Conservation (phyloP, 2,797 vertebrate species). For the Oreortyx pictus region DNA sequence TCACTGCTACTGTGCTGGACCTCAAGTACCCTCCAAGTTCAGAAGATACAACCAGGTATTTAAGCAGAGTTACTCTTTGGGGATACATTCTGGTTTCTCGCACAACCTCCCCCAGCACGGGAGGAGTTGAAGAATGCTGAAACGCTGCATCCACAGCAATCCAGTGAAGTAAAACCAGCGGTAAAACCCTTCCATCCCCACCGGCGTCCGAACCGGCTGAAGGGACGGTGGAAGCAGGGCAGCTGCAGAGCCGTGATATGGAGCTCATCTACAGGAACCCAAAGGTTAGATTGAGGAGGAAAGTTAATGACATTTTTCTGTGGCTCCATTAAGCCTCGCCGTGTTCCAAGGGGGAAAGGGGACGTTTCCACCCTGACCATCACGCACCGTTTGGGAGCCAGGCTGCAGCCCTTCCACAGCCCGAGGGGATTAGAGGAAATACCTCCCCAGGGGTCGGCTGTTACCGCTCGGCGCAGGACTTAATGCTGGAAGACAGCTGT, state of each 20-base stretch:
- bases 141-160: neutral
- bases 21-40: neutral
- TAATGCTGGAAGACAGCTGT: neutral
- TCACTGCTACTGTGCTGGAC: neutral
- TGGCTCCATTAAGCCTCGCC: neutral
- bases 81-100: neutral
- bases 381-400: neutral
- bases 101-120: neutral
- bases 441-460: neutral
- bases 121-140: neutral
- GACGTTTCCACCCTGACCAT: neutral
- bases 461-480: neutral
- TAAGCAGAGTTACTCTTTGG: neutral
- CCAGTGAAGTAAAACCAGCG: neutral
- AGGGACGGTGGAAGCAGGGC: neutral
- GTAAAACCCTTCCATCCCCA: neutral
- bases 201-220: constrained; percentile 16
- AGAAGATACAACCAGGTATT: neutral
- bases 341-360: neutral
- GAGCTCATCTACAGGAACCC: neutral
- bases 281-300: constrained; percentile 16
- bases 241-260: neutral
- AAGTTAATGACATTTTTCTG: constrained; percentile 39
- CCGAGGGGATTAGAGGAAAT: neutral
- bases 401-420: neutral